phyloP scores from a whole-genome alignment of 2,888 invertebrate species.

The Agriopis leucophaearia region DNA sequence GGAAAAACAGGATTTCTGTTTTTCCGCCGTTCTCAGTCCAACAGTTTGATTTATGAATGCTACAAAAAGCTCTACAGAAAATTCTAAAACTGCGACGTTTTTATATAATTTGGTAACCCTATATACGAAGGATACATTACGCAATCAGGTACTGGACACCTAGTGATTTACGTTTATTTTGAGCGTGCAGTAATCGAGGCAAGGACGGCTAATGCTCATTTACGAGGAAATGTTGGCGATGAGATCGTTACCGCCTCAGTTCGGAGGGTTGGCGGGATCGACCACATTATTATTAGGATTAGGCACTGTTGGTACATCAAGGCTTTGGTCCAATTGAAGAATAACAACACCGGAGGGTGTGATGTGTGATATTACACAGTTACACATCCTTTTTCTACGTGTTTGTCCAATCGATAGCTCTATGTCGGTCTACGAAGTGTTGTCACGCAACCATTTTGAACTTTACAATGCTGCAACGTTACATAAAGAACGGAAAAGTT shows the following conservation, averaged over 20 bases:
- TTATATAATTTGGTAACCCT: conserved; percentile 20
- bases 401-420: conserved; percentile 14
- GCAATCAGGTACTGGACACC: conserved; percentile 39
- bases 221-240: conserved; percentile 12
- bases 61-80: background rate
- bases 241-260: conserved; percentile 14
- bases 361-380: conserved; percentile 12
- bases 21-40: background rate
- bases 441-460: conserved; percentile 1
- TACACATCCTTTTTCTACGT: conserved; percentile 3
- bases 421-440: background rate
- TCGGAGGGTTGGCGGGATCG: conserved; percentile 19
- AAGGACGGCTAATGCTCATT: conserved; percentile 32
- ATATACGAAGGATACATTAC: conserved; percentile 29
- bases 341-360: conserved; percentile 10
- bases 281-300: conserved; percentile 16
- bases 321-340: conserved; percentile 19
- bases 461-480: background rate
- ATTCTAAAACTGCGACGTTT: background rate
- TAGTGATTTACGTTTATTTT: conserved; percentile 46
- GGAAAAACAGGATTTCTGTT: background rate
- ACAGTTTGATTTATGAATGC: background rate
- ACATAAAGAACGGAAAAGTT: background rate
- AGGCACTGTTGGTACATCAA: conserved; percentile 4
- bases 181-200: conserved; percentile 30